Evolutionary conservation across 2,797 vertebrate genomes (phyloP).

Genomic region (Chelidonichthys spinosus): DNA sequence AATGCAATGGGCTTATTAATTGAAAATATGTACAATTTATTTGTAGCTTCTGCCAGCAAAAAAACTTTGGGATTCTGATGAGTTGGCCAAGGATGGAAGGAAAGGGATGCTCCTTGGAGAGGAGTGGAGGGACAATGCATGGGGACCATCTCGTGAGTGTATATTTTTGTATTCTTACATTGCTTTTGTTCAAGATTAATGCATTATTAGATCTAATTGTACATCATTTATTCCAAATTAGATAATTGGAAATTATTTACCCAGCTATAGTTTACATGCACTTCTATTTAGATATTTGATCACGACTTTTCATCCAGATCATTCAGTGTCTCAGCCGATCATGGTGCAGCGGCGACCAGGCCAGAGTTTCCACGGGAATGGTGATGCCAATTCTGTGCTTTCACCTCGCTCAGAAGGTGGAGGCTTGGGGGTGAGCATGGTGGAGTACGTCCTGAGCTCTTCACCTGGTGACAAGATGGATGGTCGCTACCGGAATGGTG

Average conservation of each 20-base stretch:
- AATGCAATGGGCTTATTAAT: background rate
- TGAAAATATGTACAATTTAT: constrained; percentile 1
- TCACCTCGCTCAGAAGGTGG: constrained; percentile 98
- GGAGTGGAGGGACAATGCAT: constrained; percentile 97
- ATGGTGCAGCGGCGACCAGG: constrained; percentile 98
- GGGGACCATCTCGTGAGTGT: constrained; percentile 96
- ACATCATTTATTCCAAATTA: background rate
- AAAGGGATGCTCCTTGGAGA: constrained; percentile 98
- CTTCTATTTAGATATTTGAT: constrained; percentile 45
- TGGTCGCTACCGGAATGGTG: constrained; percentile 95
- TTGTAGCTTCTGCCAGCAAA: constrained; percentile 95
- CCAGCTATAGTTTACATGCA: background rate
- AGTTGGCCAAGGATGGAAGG: constrained; percentile 96
- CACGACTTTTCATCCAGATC: constrained; percentile 86
- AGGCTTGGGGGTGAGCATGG: constrained; percentile 99
- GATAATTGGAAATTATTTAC: background rate
- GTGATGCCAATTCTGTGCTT: constrained; percentile 95
- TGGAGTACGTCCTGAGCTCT: constrained; percentile 98
- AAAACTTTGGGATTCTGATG: constrained; percentile 99
- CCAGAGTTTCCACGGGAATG: constrained; percentile 97
- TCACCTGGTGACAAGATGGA: constrained; percentile 99
- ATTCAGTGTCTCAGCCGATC: constrained; percentile 99
- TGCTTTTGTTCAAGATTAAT: background rate
- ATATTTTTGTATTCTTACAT: background rate
- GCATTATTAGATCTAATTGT: background rate